Conservation (phyloP, 2,797 vertebrate species). For the Rhabdomys pumilio region DNA sequence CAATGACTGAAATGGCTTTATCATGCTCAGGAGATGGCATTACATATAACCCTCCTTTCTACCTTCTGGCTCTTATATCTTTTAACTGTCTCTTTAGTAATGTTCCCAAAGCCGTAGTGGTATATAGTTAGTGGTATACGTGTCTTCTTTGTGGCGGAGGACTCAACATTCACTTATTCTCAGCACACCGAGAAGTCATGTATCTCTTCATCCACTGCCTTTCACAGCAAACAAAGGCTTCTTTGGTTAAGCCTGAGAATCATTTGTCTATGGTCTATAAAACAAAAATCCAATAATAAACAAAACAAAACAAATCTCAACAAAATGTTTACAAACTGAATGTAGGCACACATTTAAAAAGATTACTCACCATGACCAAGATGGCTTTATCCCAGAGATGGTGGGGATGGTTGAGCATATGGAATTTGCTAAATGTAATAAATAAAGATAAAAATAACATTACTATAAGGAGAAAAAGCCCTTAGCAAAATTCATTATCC, state of each 20-base stretch:
- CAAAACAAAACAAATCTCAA: neutral
- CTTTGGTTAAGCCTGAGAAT: neutral
- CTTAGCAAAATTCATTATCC: neutral
- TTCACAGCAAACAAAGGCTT: neutral
- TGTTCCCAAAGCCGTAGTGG: neutral
- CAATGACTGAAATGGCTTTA: neutral
- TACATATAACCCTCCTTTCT: neutral
- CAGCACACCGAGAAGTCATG: neutral
- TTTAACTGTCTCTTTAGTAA: neutral
- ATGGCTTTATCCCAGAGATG: neutral
- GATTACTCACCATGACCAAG: neutral
- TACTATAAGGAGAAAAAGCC: neutral
- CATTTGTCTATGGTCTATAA: neutral
- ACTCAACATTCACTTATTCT: neutral
- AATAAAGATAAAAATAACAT: neutral
- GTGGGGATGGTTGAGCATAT: neutral
- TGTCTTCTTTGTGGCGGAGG: neutral
- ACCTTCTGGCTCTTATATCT: neutral
- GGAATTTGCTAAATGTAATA: neutral
- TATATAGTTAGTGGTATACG: neutral
- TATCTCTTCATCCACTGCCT: neutral
- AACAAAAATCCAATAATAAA: neutral
- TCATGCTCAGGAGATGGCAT: neutral
- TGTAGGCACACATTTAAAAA: neutral
- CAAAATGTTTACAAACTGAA: neutral